Evolutionary conservation across 2,888 invertebrate genomes (phyloP).

Genomic region (Orgyia antiqua): DNA sequence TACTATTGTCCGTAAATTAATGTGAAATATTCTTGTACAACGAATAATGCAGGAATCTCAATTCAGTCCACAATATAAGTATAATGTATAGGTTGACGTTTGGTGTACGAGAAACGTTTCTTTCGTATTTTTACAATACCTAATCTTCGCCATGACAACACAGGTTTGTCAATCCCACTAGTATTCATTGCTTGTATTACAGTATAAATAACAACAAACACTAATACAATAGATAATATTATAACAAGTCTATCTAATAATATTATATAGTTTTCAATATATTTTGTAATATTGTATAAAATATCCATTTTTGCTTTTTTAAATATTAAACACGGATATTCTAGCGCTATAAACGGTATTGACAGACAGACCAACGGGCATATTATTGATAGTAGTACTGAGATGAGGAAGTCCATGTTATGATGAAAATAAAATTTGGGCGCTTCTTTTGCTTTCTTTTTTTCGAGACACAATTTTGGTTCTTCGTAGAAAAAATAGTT

Average conservation of each 20-base stretch:
- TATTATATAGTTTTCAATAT: constrained; percentile 26
- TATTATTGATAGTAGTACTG: constrained; percentile 38
- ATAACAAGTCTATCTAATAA: constrained; percentile 38
- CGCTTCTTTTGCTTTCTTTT: too few species aligned
- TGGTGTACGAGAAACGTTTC: too few species aligned
- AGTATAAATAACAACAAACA: constrained; percentile 26
- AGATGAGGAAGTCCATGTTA: constrained; percentile 36
- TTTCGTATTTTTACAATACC: too few species aligned
- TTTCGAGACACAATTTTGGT: too few species aligned
- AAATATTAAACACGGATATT: constrained; percentile 36
- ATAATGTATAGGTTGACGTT: too few species aligned
- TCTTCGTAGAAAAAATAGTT: too few species aligned
- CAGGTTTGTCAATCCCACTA: not conserved
- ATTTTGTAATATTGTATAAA: constrained; percentile 22
- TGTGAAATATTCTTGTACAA: too few species aligned
- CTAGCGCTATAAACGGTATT: constrained; percentile 36
- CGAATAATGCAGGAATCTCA: too few species aligned
- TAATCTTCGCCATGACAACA: too few species aligned
- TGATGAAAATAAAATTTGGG: too few species aligned
- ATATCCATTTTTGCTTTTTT: constrained; percentile 16
- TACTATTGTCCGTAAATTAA: too few species aligned
- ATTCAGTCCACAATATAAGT: too few species aligned
- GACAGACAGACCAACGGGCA: constrained; percentile 34
- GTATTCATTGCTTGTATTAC: constrained; percentile 37
- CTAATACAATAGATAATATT: constrained; percentile 27